Evolutionary conservation across 2,113 vertebrate genomes (phyloP).

Genomic region (Maccullochella peelii): DNA sequence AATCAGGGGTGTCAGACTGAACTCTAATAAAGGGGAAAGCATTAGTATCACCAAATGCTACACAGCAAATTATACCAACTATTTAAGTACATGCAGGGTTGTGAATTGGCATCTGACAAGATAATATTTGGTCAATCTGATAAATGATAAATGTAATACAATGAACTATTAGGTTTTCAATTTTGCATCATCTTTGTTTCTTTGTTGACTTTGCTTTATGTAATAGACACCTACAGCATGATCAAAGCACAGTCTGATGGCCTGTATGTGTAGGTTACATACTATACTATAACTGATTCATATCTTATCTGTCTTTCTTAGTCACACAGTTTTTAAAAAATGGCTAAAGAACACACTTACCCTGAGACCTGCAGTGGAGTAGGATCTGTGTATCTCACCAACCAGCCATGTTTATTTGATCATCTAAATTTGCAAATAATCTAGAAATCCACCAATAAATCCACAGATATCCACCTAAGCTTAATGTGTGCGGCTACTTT

Average conservation of each 20-base stretch:
- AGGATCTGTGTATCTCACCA: background rate
- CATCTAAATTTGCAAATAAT: background rate
- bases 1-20: slow-evolving; percentile 22
- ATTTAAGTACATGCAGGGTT: background rate
- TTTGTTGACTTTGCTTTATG: background rate
- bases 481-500: background rate
- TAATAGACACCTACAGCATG: background rate
- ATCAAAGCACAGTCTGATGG: background rate
- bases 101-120: background rate
- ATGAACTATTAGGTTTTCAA: background rate
- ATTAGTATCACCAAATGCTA: background rate
- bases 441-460: background rate
- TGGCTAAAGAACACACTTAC: background rate
- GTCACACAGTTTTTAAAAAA: background rate
- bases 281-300: background rate
- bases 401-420: background rate
- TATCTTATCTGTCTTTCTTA: background rate
- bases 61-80: background rate
- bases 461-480: background rate
- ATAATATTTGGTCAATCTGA: background rate
- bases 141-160: background rate
- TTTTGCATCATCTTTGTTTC: background rate
- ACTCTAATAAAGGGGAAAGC: slow-evolving; percentile 3
- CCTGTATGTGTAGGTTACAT: background rate
- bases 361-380: background rate